These are phyloP conservation scores for Esox masquinongy DNA, from an alignment of 2,797 vertebrate genomes.

Conservation along the genomic window DNA sequence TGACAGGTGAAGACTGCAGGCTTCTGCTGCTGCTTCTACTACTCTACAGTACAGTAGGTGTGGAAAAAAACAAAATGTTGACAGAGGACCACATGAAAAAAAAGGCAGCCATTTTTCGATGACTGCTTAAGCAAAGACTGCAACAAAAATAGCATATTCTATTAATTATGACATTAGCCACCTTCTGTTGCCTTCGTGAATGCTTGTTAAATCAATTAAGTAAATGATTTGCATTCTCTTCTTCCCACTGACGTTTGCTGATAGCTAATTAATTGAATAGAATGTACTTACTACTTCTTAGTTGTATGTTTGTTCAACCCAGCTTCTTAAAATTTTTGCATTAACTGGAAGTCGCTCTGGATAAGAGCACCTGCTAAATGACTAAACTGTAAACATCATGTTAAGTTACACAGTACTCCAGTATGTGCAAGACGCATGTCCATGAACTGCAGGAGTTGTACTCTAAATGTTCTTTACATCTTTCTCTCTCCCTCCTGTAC, in stretches of 20 bases:
- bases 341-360: no score
- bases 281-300: no score
- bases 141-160: background rate
- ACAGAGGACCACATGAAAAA: background rate
- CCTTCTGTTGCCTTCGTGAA: no score
- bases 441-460: background rate
- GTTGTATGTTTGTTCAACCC: no score
- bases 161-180: no score
- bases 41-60: background rate
- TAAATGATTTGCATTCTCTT: no score
- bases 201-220: no score
- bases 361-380: background rate
- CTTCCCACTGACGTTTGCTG: no score
- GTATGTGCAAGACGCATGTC: background rate
- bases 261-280: no score
- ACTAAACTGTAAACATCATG: background rate
- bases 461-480: no score
- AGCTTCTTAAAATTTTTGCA: no score
- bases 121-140: background rate
- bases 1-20: background rate
- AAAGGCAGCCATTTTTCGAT: background rate
- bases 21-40: background rate
- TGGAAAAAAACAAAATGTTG: background rate
- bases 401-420: background rate
- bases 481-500: no score